Conservation (phyloP, 2,888 invertebrate species). For the Euplagia quadripunctaria region DNA sequence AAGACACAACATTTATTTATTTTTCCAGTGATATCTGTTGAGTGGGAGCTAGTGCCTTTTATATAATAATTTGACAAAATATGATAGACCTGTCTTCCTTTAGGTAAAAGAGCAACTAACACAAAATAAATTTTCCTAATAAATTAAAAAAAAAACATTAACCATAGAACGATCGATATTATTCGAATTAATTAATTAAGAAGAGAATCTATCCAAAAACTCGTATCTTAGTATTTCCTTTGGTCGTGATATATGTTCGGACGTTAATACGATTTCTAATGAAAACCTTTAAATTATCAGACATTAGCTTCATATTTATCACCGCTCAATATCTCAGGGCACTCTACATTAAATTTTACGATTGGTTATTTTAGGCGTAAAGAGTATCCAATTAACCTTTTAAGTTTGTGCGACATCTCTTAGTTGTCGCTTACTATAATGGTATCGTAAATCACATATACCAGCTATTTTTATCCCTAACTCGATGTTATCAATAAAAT, state of each 20-base stretch:
- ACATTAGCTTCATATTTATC: constrained; percentile 56
- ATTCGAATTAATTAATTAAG: constrained; percentile 14
- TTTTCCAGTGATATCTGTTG: too few relatives aligned
- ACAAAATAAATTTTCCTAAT: not conserved
- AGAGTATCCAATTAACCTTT: constrained; percentile 79
- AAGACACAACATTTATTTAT: too few relatives aligned
- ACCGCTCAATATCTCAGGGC: constrained; percentile 58
- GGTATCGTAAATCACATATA: constrained; percentile 71
- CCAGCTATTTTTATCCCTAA: constrained; percentile 55
- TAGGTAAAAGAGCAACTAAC: not conserved
- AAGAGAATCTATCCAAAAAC: constrained; percentile 25
- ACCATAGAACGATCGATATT: not conserved
- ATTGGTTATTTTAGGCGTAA: constrained; percentile 70
- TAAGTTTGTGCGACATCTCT: constrained; percentile 67
- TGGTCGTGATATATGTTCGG: constrained; percentile 40
- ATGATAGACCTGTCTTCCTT: too few relatives aligned
- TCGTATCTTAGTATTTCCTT: constrained; percentile 32
- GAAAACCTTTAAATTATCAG: constrained; percentile 53
- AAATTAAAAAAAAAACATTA: not conserved
- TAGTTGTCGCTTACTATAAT: constrained; percentile 69
- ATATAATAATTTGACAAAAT: too few relatives aligned
- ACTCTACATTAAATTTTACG: constrained; percentile 73
- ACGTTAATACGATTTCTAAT: constrained; percentile 54
- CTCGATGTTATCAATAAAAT: constrained; percentile 67
- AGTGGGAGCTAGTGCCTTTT: too few relatives aligned